phyloP scores from a whole-genome alignment of 2,888 invertebrate genomes.

The Coecobrya sp. region DNA sequence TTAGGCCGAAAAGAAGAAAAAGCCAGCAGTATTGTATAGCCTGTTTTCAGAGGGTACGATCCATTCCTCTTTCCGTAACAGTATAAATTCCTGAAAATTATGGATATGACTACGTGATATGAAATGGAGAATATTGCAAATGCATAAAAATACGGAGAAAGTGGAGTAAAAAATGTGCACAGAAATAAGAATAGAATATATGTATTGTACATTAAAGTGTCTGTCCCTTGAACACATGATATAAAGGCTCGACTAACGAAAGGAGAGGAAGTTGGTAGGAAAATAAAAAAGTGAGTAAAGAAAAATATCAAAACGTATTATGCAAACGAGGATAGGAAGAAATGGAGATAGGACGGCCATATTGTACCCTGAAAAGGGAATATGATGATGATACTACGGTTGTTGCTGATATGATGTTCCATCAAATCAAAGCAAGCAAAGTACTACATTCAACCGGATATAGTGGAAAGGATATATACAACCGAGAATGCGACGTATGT shows the following conservation, averaged over 20 bases:
- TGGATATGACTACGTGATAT: constrained; percentile 73
- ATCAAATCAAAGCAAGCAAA: constrained; percentile 47
- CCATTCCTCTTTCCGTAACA: neutral
- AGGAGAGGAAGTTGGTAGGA: neutral
- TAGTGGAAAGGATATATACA: neutral
- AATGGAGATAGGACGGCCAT: neutral
- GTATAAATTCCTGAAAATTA: constrained; percentile 52
- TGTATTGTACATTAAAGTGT: constrained; percentile 36
- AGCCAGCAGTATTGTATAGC: neutral
- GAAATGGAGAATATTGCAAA: constrained; percentile 75
- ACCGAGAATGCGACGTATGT: neutral
- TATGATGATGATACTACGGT: constrained; percentile 26
- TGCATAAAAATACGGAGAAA: constrained; percentile 66
- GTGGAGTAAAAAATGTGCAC: constrained; percentile 17
- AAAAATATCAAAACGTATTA: constrained; percentile 68
- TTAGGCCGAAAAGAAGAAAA: constrained; percentile 37
- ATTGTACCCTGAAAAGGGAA: constrained; percentile 1
- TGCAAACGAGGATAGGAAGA: constrained; percentile 67
- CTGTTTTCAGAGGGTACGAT: neutral
- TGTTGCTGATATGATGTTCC: constrained; percentile 46
- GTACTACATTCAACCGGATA: neutral
- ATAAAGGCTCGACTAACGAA: neutral
- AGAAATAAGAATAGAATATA: neutral
- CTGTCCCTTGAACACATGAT: neutral
- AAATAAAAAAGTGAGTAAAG: neutral